These are phyloP conservation scores for Amblyjoppa proteus DNA, from an alignment of 2,888 invertebrate genomes.

Conservation along the genomic window DNA sequence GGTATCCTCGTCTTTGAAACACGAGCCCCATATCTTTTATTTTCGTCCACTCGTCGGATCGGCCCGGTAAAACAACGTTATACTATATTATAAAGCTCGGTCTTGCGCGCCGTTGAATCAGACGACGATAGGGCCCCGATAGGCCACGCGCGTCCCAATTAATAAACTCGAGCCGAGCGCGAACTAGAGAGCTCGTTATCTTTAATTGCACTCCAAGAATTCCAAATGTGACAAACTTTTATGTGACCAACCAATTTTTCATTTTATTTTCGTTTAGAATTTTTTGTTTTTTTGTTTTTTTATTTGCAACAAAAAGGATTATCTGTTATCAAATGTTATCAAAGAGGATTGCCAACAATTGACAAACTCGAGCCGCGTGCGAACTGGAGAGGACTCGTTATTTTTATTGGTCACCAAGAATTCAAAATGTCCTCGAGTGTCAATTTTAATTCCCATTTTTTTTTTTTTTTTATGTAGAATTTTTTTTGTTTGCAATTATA, in stretches of 20 bases:
- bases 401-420: too few relatives aligned
- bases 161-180: not conserved
- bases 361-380: too few relatives aligned
- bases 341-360: too few relatives aligned
- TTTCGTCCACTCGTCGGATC: conserved; percentile 35
- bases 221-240: not conserved
- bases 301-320: too few relatives aligned
- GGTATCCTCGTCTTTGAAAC: conserved; percentile 82
- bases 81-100: conserved; percentile 5
- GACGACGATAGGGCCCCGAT: conserved; percentile 14
- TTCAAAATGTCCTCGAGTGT: too few relatives aligned
- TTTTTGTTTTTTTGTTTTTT: too few relatives aligned
- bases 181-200: not conserved
- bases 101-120: conserved; percentile 11
- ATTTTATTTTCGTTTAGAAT: not conserved
- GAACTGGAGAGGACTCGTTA: too few relatives aligned
- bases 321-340: too few relatives aligned
- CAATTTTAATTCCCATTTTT: too few relatives aligned
- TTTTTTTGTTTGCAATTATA: too few relatives aligned
- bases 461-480: too few relatives aligned
- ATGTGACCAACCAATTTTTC: not conserved
- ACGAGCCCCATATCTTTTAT: conserved; percentile 73
- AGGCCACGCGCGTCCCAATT: conserved; percentile 17
- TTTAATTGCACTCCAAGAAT: not conserved
- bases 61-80: conserved; percentile 18